phyloP scores from a whole-genome alignment of 2,113 vertebrate genomes.

The Callorhinus ursinus region DNA sequence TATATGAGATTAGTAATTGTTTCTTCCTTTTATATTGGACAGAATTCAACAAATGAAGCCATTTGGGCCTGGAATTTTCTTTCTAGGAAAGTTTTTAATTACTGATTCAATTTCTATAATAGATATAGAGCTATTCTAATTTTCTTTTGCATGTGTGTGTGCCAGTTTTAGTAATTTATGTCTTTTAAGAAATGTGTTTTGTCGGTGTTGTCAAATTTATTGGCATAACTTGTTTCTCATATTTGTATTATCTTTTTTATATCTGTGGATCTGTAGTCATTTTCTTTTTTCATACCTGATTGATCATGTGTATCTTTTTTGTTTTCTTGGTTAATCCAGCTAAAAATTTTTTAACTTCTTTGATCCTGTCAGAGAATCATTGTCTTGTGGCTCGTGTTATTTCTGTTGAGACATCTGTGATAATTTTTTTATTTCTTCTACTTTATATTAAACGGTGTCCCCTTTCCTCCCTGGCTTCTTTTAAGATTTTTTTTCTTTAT shows the following conservation, averaged over 20 bases:
- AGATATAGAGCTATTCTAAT: not conserved
- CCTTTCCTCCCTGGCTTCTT: not conserved
- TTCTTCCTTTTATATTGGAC: not conserved
- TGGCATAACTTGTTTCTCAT: not conserved
- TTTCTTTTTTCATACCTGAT: not conserved
- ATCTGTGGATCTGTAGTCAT: not conserved
- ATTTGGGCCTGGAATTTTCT: constrained; percentile 27
- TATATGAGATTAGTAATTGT: not conserved
- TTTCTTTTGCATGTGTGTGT: not conserved
- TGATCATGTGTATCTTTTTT: not conserved
- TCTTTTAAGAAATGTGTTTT: constrained; percentile 37
- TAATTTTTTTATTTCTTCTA: not conserved
- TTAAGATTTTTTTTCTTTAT: not conserved
- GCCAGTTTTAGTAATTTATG: constrained; percentile 11
- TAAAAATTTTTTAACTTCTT: not conserved
- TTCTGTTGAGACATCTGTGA: not conserved
- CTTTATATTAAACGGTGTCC: not conserved
- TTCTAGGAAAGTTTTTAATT: not conserved
- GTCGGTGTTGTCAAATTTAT: not conserved
- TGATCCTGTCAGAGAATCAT: not conserved
- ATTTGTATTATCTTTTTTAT: not conserved
- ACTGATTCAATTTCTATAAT: constrained; percentile 5
- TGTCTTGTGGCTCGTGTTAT: not conserved
- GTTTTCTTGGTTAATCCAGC: not conserved
- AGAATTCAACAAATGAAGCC: constrained; percentile 21